phyloP scores from a whole-genome alignment of 2,113 vertebrate species.

The Candoia aspera region DNA sequence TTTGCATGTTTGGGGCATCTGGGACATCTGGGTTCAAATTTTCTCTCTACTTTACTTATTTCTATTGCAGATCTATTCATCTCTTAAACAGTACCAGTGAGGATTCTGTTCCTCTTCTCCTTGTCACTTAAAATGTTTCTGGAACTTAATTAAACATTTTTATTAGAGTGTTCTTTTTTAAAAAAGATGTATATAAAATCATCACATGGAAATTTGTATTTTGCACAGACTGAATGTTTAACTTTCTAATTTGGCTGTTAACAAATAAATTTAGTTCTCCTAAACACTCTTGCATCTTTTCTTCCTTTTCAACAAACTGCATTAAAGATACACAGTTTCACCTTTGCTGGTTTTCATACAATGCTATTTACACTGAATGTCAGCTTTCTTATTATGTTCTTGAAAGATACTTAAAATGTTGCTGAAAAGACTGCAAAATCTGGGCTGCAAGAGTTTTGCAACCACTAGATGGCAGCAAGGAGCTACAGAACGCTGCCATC shows the following conservation, averaged over 20 bases:
- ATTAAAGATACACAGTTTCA: conserved; percentile 47
- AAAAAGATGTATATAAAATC: conserved; percentile 70
- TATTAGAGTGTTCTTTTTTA: conserved; percentile 64
- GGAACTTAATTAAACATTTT: conserved; percentile 54
- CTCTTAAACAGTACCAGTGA: conserved; percentile 76
- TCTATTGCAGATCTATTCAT: conserved; percentile 88
- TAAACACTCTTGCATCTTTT: conserved; percentile 81
- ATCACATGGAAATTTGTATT: conserved; percentile 79
- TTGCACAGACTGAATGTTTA: conserved; percentile 81
- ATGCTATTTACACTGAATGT: neutral
- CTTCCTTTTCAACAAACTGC: conserved; percentile 74
- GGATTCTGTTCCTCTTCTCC: conserved; percentile 74
- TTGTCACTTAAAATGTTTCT: conserved; percentile 56
- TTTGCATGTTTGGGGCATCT: conserved; percentile 49
- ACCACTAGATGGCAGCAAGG: neutral
- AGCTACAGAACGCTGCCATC: neutral
- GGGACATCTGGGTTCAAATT: conserved; percentile 38
- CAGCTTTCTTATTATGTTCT: neutral
- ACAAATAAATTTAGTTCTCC: conserved; percentile 89
- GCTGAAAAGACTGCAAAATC: neutral
- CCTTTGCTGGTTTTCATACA: neutral
- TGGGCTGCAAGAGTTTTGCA: neutral
- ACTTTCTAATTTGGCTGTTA: conserved; percentile 87
- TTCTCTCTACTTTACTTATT: conserved; percentile 72
- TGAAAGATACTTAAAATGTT: neutral